Percentiles rank a stretch among this genome's conserved stretches.
These are phyloP conservation scores for Micromys minutus DNA, from an alignment of 2,113 vertebrate genomes.

Conservation along the genomic window DNA sequence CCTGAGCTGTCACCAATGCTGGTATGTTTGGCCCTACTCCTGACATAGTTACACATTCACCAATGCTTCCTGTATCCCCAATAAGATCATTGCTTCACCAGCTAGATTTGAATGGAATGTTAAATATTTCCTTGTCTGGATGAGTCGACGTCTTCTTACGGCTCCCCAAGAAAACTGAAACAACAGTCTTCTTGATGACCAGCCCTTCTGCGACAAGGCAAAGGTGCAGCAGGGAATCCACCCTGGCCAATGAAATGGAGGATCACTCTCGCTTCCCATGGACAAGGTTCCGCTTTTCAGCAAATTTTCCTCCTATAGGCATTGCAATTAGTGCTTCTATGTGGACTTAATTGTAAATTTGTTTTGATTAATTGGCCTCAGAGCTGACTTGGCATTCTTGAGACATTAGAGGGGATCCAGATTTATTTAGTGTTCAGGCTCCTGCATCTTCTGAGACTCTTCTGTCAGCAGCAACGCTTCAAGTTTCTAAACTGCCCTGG, in stretches of 20 bases:
- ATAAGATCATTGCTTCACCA: background rate
- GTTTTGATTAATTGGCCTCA: slow-evolving; percentile 86
- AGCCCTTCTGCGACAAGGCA: background rate
- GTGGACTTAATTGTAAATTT: slow-evolving; percentile 84
- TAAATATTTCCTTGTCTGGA: background rate
- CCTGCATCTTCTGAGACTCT: slow-evolving; percentile 68
- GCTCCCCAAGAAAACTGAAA: background rate
- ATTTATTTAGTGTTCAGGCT: slow-evolving; percentile 70
- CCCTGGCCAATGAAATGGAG: slow-evolving; percentile 56
- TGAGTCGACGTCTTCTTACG: background rate
- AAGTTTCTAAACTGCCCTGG: slow-evolving; percentile 72
- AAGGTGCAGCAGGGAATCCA: background rate
- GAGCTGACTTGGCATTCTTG: slow-evolving; percentile 81
- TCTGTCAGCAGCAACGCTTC: slow-evolving; percentile 77
- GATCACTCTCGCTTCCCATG: slow-evolving; percentile 52
- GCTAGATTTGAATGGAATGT: background rate
- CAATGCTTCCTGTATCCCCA: background rate
- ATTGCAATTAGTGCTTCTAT: slow-evolving; percentile 82
- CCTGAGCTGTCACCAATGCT: too few relatives aligned
- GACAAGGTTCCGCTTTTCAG: slow-evolving; percentile 78
- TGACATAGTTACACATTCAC: background rate
- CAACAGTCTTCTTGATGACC: background rate
- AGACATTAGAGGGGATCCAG: slow-evolving; percentile 70
- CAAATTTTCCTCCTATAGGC: slow-evolving; percentile 79
- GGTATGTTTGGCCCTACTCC: too few relatives aligned